phyloP scores from a whole-genome alignment of 2,113 vertebrate genomes.

The Ifrita kowaldi region DNA sequence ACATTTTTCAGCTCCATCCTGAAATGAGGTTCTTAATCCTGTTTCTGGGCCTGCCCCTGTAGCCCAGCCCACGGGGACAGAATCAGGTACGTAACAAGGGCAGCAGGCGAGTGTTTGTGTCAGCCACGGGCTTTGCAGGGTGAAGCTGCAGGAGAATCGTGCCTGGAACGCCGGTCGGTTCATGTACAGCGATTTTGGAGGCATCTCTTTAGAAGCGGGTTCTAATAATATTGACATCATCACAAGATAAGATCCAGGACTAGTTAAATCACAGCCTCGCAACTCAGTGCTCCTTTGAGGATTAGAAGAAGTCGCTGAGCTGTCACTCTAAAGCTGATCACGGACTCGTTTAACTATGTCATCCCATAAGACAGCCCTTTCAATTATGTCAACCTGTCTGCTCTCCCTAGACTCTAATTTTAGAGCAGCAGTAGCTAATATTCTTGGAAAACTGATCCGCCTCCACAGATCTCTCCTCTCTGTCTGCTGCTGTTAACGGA shows the following conservation, averaged over 20 bases:
- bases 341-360: constrained; percentile 64
- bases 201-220: constrained; percentile 14
- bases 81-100: background rate
- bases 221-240: constrained; percentile 55
- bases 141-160: background rate
- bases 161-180: background rate
- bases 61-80: background rate
- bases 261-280: constrained; percentile 47
- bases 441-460: constrained; percentile 63
- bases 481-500: constrained; percentile 47
- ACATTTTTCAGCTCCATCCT: constrained; percentile 42
- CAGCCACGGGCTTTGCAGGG: background rate
- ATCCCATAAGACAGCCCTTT: constrained; percentile 68
- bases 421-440: constrained; percentile 68
- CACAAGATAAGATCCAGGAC: constrained; percentile 58
- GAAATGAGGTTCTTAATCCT: constrained; percentile 38
- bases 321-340: constrained; percentile 66
- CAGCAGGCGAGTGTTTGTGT: background rate
- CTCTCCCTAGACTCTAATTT: constrained; percentile 70
- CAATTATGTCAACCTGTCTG: constrained; percentile 70
- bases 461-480: constrained; percentile 58
- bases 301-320: constrained; percentile 57
- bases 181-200: constrained; percentile 17
- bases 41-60: constrained; percentile 2
- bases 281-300: constrained; percentile 39